Base-by-base conservation (phyloP, 2,113 vertebrate genomes). In the Melanerpes aurifrons region DNA sequence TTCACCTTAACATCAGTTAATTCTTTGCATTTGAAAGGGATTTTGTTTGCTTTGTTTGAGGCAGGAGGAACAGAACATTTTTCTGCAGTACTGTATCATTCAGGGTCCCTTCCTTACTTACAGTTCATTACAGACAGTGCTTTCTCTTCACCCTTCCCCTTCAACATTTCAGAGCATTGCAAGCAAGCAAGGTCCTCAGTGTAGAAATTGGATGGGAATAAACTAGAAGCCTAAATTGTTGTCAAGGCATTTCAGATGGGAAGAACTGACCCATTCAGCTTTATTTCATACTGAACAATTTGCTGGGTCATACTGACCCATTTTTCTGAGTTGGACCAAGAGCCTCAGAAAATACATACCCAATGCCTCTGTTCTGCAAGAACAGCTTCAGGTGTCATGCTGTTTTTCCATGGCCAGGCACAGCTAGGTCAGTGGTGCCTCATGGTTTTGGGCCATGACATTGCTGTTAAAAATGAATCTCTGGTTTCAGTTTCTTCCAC, bases 381-480 rank as follows among this genome's bases (percentile, higher is more conserved):
- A 78, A 12, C 21, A 77, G 16, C 57, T 74, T 6, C 4, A 35
- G 16, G 31, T 86, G 10, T 89, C 37, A 24, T 14, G 12, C 15
- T 40, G 0, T 53, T 63, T 76, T 72, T 53, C 45, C 4, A 5
- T 16, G 48, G 31, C 14, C 2, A 22, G 53, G 32, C 16, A 40
- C 2, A 8, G 48, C 9, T 15, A 64, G 24, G 18, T 9, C 26
- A 16, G 10, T 0, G 0, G 14, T 3, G 2, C 12, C 37, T 63
- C 31, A 10, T 7, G 28, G 25, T 48, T 63, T 3, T 63, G n/a
- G 15, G 32, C 20, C 37, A 29, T 15, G 17, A 57, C 35, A 35
- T 8, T 59, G 26, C 2, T 62, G 12, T 43, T 71, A 47, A 26
- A 59, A 79, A 62, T 7, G 53, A 50, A 54, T 12, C 2, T 10